phyloP scores from a whole-genome alignment of 2,797 vertebrate species.

The Thripadectes ignobilis region DNA sequence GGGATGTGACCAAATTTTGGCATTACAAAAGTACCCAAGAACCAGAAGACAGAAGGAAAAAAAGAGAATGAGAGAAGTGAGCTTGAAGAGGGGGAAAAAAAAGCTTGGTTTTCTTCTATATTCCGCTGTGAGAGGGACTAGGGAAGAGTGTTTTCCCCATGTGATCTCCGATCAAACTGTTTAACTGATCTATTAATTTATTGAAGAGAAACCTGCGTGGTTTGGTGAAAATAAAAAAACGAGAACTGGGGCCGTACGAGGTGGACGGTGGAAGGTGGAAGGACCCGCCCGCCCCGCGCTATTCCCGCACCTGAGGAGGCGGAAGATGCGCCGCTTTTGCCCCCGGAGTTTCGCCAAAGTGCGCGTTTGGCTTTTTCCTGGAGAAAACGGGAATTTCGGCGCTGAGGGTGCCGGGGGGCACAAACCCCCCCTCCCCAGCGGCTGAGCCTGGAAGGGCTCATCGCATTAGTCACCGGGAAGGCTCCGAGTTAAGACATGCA shows the following conservation, averaged over 20 bases:
- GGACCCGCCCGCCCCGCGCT: not conserved
- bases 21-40: fast-evolving
- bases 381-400: not conserved
- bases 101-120: not conserved
- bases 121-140: not conserved
- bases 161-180: not conserved
- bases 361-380: not conserved
- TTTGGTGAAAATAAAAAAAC: not conserved
- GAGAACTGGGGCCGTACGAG: not conserved
- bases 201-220: not conserved
- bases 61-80: not conserved
- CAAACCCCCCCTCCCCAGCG: not conserved
- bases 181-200: not conserved
- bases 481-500: not conserved
- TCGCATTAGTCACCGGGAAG: not conserved
- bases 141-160: not conserved
- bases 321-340: not conserved
- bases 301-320: not conserved
- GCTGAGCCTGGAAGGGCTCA: not conserved
- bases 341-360: not conserved
- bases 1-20: not conserved
- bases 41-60: not conserved
- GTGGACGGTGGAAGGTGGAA: too few species aligned
- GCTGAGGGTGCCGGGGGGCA: not conserved
- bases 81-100: too few species aligned